Base-by-base conservation (phyloP, 1,140 invertebrate species). In the Drosophila navojoa region DNA sequence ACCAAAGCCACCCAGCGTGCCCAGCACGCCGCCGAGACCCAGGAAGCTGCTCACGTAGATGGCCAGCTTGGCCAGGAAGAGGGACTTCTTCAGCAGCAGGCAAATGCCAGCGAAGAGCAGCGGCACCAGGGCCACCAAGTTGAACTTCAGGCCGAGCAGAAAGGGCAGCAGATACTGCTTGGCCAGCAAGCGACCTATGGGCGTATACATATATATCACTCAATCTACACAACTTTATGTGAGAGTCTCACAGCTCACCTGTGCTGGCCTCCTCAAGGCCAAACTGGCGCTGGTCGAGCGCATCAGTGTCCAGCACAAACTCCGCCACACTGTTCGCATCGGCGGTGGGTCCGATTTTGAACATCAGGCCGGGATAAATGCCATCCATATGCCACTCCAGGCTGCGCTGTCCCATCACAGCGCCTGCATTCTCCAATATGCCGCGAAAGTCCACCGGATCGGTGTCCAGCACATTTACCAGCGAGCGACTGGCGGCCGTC, bases 71-170 rank as follows among this genome's bases (percentile, higher is more conserved):
- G 95, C 95, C 7, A 96, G 67, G 1, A 96, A 84, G 27, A 96
- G 93, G 0, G 95, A 95, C 80, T 96, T 96, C 80, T 96, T 96
- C 6, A 95, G 95, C 4, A 96, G 90, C 27, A 96, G 57, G 49
- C 96, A 93, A 35, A 96, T 89, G 11, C 95, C 79, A 1, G 95
- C 95, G 68, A 96, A 95, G 0, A 96, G 76, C 61, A 96, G 90
- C 0, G 96, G 96, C 13, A 96, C 91, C 45, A 96, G 82, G 0
- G 95, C 95, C 0, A 95, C 94, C 44, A 96, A 82, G 71, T 96
- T 96, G 82, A 96, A 96, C 92, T 96, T 96, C 47, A 96, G 93
- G 9, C 96, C 96, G 25, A 96, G 92, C 0, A 96, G 93, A 85
- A 96, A 94, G 22, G 96, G 96, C 38, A 96, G 86, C 25, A 96